These are phyloP conservation scores for Cydia fagiglandana DNA, from an alignment of 1,140 invertebrate species.

Conservation along the genomic window DNA sequence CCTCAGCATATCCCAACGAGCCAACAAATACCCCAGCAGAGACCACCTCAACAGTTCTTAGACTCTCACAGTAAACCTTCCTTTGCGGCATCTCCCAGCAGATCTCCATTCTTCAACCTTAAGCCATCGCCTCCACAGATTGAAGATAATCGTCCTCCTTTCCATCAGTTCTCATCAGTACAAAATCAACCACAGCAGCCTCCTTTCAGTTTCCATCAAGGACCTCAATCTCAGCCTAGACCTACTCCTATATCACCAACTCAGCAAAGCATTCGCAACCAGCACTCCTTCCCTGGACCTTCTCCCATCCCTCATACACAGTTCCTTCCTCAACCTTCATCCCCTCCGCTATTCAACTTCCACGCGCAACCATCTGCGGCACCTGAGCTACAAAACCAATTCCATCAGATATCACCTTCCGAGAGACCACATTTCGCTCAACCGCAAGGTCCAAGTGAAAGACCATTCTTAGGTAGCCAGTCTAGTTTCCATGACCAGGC, in stretches of 20 bases:
- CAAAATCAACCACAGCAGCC: slow-evolving; percentile 61
- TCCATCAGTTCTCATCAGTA: slow-evolving; percentile 59
- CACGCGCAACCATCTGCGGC: slow-evolving; percentile 64
- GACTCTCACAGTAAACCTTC: slow-evolving; percentile 65
- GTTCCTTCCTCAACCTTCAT: slow-evolving; percentile 70
- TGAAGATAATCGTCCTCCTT: slow-evolving; percentile 69
- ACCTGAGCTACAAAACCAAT: slow-evolving; percentile 53
- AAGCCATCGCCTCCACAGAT: slow-evolving; percentile 76
- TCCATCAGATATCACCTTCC: slow-evolving; percentile 51
- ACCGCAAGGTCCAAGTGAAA: slow-evolving; percentile 51
- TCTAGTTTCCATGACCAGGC: slow-evolving; percentile 51
- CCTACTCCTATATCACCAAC: slow-evolving; percentile 50
- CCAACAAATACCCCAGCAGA: slow-evolving; percentile 65
- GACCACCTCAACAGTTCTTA: slow-evolving; percentile 58
- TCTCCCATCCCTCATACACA: slow-evolving; percentile 65
- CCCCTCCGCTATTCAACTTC: slow-evolving; percentile 67
- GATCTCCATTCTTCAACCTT: slow-evolving; percentile 72
- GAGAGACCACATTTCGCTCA: slow-evolving; percentile 39
- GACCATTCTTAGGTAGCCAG: slow-evolving; percentile 50
- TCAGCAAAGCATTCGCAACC: slow-evolving; percentile 49
- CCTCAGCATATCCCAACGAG: slow-evolving; percentile 63
- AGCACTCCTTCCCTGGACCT: slow-evolving; percentile 56
- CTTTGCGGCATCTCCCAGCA: slow-evolving; percentile 51
- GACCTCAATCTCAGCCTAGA: slow-evolving; percentile 53
- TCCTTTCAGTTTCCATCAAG: slow-evolving; percentile 74